Evolutionary conservation across 2,888 invertebrate genomes (phyloP), one percentile per base, ranked within the genome.

Genomic region (Diaprepes abbreviatus): DNA sequence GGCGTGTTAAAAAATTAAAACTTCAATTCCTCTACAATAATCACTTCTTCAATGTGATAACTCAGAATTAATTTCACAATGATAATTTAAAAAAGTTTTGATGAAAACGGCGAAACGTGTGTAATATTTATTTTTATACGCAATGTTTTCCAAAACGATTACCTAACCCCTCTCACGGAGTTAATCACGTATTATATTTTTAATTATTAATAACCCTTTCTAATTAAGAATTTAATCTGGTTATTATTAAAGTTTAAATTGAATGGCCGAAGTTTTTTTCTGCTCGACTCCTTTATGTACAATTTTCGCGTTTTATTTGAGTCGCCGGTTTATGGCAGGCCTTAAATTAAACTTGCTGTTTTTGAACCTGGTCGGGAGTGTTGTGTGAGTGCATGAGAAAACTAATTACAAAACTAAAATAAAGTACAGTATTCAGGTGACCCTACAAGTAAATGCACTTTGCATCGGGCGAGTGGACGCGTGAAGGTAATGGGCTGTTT

Each of bases 401-500:
- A 65, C 64, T 55, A 65, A 65, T 65, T 65, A 65, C 57, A 45
- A 65, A 65, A 65, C 55, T 33, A 54, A 43, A 65, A 57, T 55
- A 31, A 35, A 55, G 48, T 65, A 65, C 43, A 43, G 33, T 28
- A 52, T 57, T 33, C 19, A 43, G 43, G 64, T 54, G 17, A 12
- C 2, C 6, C 28, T 54, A 54, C 63, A 63, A 63, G 63, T 52
- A 52, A 63, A 63, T 63, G 63, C 52, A 63, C 63, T 63, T 52
- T 54, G 45, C 58, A 17, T 17, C 33, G 45, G 6, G 4, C 0
- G 16, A 21, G 24, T 54, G 54, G 54, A 35, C 54, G 19, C 54
- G 16, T n/a, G 19, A 16, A 21, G 1, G 5, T 55, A 55, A 38
- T 55, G 38, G 12, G 10, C 54, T 54, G 1, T 1, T 55, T 24